A percentile compares a stretch with the other conserved stretches of the same genome.
Conservation (phyloP, 1,140 invertebrate species). For the Drosophila orena region DNA sequence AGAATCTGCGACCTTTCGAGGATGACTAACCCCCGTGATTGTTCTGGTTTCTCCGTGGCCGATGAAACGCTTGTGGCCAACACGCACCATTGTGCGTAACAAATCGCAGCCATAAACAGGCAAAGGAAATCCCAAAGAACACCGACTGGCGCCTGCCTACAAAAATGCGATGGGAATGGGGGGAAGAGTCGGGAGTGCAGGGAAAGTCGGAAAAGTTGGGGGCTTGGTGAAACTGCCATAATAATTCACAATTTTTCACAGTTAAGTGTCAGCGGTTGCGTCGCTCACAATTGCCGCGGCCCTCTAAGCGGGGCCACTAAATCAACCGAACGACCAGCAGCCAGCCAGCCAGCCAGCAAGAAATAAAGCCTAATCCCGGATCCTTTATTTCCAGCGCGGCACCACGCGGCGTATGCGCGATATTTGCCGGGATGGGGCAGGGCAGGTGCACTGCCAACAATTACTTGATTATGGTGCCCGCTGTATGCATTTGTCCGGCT, state of each 20-base stretch:
- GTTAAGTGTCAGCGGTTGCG: slow-evolving; percentile 76
- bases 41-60: slow-evolving; percentile 31
- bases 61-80: slow-evolving; percentile 60
- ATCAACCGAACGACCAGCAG: slow-evolving; percentile 55
- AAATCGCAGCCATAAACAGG: slow-evolving; percentile 79
- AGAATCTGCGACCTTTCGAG: slow-evolving; percentile 10
- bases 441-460: slow-evolving; percentile 62
- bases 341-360: slow-evolving; percentile 27
- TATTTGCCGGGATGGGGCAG: slow-evolving; percentile 16
- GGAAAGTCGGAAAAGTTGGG: background rate
- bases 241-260: slow-evolving; percentile 83
- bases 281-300: slow-evolving; percentile 66
- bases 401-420: slow-evolving; percentile 62
- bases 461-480: slow-evolving; percentile 66
- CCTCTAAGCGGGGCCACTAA: slow-evolving; percentile 69
- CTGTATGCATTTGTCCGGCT: slow-evolving; percentile 53
- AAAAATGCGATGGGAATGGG: slow-evolving; percentile 3
- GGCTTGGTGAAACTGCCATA: slow-evolving; percentile 59
- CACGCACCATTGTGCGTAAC: slow-evolving; percentile 79
- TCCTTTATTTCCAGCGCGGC: slow-evolving; percentile 32
- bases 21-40: slow-evolving; percentile 2
- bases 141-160: slow-evolving; percentile 47
- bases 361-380: slow-evolving; percentile 48
- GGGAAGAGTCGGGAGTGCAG: background rate
- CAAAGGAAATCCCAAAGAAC: slow-evolving; percentile 55